Base-by-base conservation (phyloP, 2,113 vertebrate genomes). In the Rissa tridactyla region DNA sequence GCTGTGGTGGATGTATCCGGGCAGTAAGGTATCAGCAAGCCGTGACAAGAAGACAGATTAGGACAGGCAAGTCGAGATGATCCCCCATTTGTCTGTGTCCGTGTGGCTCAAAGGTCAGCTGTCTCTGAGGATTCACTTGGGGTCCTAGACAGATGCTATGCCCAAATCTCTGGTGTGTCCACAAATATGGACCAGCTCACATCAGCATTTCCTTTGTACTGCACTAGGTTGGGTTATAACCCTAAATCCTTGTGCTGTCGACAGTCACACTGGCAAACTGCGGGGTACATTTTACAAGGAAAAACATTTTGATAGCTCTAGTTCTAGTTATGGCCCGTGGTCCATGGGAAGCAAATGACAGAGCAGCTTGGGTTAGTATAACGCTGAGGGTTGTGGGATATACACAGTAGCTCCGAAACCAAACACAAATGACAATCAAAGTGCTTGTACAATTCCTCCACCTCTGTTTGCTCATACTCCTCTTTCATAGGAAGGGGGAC, bases 301-400 rank as follows among this genome's bases (percentile, higher is more conserved):
- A 79, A 52, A 65, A 3, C 13, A 21, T 52, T 87, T 42, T 52
- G 22, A 57, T 51, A 42, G 20, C 21, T 49, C 36, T 51, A n/a
- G 36, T 49, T 71, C 20, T 47, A 32, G 12, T 44, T 65, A 38
- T 10, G 25, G 26, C 11, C 68, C 0, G 0, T 69, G 54, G 17
- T 34, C 44, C 6, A 10, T 5, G 26, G 11, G 51, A 73, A 84
- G 66, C 1, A 3, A 61, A 42, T 36, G 78, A 47, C 14, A 20
- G 55, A 62, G 21, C 14, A 57, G 40, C 40, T 64, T 47, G 54
- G 30, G 12, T 57, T 76, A 66, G 72, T 34, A 5, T 27, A 60
- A 61, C 14, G 55, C 55, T 54, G 73, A 23, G 21, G 46, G 16
- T 13, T 69, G 47, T 61, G 55, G 55, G 58, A 51, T 69, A 47